phyloP scores from a whole-genome alignment of 2,888 invertebrate species.

The Orthonevra nobilis region DNA sequence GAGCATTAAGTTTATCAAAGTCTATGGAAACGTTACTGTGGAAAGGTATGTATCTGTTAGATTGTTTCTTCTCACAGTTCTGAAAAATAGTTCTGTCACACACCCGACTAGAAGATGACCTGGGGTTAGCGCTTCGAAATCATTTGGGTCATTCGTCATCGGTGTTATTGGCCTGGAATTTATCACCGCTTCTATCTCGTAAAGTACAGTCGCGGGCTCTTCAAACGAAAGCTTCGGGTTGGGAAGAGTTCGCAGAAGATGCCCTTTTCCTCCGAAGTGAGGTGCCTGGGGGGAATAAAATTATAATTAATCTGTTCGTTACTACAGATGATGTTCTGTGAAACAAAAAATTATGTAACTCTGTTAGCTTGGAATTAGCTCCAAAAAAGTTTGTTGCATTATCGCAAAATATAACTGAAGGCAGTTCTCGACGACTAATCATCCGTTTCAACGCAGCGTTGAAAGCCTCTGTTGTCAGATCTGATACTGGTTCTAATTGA shows the following conservation, averaged over 20 bases:
- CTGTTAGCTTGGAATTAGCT: not conserved
- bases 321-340: constrained; percentile 2
- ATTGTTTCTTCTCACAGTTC: too few species aligned
- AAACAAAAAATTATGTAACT: constrained; percentile 9
- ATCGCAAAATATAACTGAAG: constrained; percentile 19
- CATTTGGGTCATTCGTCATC: constrained; percentile 47
- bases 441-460: constrained; percentile 22
- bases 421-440: constrained; percentile 27
- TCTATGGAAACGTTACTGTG: too few species aligned
- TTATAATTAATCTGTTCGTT: constrained; percentile 6
- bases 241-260: constrained; percentile 25
- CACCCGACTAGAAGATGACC: constrained; percentile 1
- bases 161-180: constrained; percentile 47
- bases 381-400: constrained; percentile 48
- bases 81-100: too few species aligned
- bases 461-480: constrained; percentile 25
- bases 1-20: too few species aligned
- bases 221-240: constrained; percentile 49
- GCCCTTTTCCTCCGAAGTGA: constrained; percentile 50
- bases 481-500: constrained; percentile 27
- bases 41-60: too few species aligned
- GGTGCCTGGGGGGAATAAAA: constrained; percentile 52
- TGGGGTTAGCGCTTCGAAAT: constrained; percentile 25
- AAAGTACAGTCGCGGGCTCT: constrained; percentile 29
- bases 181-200: constrained; percentile 56